phyloP scores from a whole-genome alignment of 2,797 vertebrate genomes.

The Sus cebifrons region DNA sequence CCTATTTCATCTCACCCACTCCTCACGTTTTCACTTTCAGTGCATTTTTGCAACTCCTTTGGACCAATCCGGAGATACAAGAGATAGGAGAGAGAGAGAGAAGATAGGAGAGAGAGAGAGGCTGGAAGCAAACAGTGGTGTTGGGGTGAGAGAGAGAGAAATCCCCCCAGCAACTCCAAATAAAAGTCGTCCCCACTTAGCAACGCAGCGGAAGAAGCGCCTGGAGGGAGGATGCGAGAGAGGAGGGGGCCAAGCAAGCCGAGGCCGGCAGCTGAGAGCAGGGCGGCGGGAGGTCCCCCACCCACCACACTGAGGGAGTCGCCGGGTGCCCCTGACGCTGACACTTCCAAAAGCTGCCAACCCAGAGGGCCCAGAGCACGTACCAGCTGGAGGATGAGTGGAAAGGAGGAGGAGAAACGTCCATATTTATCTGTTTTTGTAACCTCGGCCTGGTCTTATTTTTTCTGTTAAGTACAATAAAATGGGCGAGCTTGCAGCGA shows the following conservation, averaged over 20 bases:
- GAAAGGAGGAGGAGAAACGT: conserved; percentile 81
- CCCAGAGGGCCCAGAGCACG: conserved; percentile 63
- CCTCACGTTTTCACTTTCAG: conserved; percentile 78
- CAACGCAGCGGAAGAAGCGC: conserved; percentile 35
- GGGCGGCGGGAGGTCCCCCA: conserved; percentile 57
- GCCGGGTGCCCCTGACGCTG: conserved; percentile 35
- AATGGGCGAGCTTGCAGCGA: conserved; percentile 89
- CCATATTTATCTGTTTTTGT: conserved; percentile 86
- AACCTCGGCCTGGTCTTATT: conserved; percentile 85
- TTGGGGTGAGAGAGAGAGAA: conserved; percentile 22
- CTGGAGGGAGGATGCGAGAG: background rate
- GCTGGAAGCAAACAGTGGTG: conserved; percentile 19
- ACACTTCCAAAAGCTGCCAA: conserved; percentile 75
- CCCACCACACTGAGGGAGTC: conserved; percentile 62
- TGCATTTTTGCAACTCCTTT: conserved; percentile 76
- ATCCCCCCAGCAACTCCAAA: conserved; percentile 53
- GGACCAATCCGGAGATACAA: conserved; percentile 66
- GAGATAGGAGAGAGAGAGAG: background rate
- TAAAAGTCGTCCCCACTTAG: conserved; percentile 75
- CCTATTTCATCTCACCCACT: conserved; percentile 64
- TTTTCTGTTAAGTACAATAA: conserved; percentile 89
- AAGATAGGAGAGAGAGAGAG: conserved; percentile 42
- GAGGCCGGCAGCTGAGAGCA: background rate
- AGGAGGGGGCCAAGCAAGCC: background rate
- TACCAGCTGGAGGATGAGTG: conserved; percentile 81